Evolutionary conservation across 2,888 invertebrate genomes (phyloP).

Genomic region (Ichneumoninae sp.): DNA sequence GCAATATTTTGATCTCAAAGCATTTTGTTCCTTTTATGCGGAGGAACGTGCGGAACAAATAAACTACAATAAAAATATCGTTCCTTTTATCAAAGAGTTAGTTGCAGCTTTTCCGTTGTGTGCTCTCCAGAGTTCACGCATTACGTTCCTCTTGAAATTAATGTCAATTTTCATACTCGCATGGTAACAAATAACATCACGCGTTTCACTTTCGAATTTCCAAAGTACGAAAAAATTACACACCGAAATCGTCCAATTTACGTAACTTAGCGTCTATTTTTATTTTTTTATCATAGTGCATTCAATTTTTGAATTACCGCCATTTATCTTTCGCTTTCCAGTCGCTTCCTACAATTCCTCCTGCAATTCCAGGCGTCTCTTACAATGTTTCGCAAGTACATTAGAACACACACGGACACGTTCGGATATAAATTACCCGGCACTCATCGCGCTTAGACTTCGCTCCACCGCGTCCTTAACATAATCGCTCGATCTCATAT

Average conservation of each 20-base stretch:
- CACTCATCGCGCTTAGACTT: not conserved
- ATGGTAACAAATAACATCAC: not conserved
- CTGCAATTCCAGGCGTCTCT: not conserved
- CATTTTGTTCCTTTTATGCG: not conserved
- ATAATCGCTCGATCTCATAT: constrained; percentile 17
- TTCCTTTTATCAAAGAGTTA: not conserved
- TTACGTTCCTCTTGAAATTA: not conserved
- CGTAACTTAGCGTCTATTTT: not conserved
- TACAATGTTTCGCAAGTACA: not conserved
- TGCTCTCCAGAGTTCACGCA: not conserved
- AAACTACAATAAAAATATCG: too few relatives aligned
- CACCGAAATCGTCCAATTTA: not conserved
- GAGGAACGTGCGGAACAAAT: too few relatives aligned
- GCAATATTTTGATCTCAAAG: not conserved
- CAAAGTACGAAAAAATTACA: not conserved
- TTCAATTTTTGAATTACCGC: not conserved
- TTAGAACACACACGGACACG: not conserved
- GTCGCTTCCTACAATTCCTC: not conserved
- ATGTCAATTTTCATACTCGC: too few relatives aligned
- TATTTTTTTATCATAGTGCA: not conserved
- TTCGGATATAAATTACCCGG: not conserved
- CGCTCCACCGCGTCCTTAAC: not conserved
- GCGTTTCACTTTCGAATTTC: not conserved
- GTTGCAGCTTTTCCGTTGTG: not conserved
- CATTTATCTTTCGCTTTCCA: not conserved